Evolutionary conservation across 1,140 invertebrate species (phyloP).

Genomic region (Oryzaephilus surinamensis): DNA sequence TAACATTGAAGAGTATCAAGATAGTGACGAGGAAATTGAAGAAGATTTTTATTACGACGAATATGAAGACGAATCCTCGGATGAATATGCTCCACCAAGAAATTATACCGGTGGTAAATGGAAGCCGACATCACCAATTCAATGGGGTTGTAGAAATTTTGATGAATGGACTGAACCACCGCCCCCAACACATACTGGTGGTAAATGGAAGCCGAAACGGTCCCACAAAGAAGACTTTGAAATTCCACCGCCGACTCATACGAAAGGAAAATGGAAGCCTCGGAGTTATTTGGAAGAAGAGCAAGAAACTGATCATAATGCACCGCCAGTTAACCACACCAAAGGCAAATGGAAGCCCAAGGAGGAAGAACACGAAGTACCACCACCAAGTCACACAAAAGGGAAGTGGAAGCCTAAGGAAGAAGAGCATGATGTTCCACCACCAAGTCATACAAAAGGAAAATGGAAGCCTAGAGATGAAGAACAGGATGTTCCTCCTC

Average conservation of each 20-base stretch:
- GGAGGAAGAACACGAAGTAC: conserved; percentile 8
- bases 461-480: conserved; percentile 37
- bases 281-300: background rate
- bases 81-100: conserved; percentile 37
- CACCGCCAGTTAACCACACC: conserved; percentile 14
- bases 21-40: conserved; percentile 37
- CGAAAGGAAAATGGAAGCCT: conserved; percentile 59
- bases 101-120: conserved; percentile 38
- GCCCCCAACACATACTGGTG: conserved; percentile 27
- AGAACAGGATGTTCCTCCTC: conserved; percentile 10
- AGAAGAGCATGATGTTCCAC: conserved; percentile 30
- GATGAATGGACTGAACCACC: conserved; percentile 26
- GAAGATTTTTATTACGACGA: conserved; percentile 45
- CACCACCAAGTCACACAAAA: conserved; percentile 52
- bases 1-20: conserved; percentile 29
- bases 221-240: too few relatives aligned
- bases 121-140: conserved; percentile 36
- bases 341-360: conserved; percentile 34
- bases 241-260: conserved; percentile 49
- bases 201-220: conserved; percentile 32
- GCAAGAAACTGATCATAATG: conserved; percentile 34
- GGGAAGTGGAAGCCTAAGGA: conserved; percentile 60
- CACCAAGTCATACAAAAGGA: conserved; percentile 39
- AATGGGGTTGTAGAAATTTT: conserved; percentile 24
- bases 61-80: conserved; percentile 43